Evolutionary conservation across 2,888 invertebrate genomes (phyloP), one percentile per base, ranked within the genome.

Genomic region (Mamestra brassicae): DNA sequence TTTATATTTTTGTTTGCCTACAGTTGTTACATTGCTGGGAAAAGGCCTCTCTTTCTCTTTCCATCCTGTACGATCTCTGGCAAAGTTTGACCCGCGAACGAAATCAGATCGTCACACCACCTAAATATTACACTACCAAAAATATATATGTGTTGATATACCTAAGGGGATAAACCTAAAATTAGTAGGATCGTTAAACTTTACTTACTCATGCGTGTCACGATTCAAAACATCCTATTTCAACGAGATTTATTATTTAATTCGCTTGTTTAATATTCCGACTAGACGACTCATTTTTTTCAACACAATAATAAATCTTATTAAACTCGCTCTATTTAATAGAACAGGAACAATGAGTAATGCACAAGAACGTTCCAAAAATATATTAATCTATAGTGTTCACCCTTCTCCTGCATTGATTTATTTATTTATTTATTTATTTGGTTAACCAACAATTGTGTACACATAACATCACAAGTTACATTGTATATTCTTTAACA

Each of bases 181-280:
- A 77, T 36, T 13, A 17, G 17, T 4, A 17, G 8, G 26, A 15
- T 45, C 4, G 45, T 55, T 55, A 74, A 65, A 64, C 34, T 36
- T 0, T 61, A 55, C 5, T 45, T 62, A 45, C 3, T n/a, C 36
- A 81, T 70, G 70, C 81, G 0, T 13, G n/a, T 42, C 84, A 80
- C 74, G 70, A 57, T 55, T 78, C 55, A 34, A 65, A 67, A 34
- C 58, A 52, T 10, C 6, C 10, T 38, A 55, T 42, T 65, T 64
- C 15, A 47, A 34, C 5, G 7, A 70, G 72, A 79, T 69, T 68
- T 69, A 60, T 78, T 64, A 50, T 58, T 42, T 52, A 58, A 65
- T 38, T 62, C 6, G 11, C 26, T 61, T 42, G 61, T 26, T 80
- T 72, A 58, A 83, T 10, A 58, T 47, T 55, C 34, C 8, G 54